Evolutionary conservation across 2,113 vertebrate genomes (phyloP).

Genomic region (Sarotherodon lohbergeri): DNA sequence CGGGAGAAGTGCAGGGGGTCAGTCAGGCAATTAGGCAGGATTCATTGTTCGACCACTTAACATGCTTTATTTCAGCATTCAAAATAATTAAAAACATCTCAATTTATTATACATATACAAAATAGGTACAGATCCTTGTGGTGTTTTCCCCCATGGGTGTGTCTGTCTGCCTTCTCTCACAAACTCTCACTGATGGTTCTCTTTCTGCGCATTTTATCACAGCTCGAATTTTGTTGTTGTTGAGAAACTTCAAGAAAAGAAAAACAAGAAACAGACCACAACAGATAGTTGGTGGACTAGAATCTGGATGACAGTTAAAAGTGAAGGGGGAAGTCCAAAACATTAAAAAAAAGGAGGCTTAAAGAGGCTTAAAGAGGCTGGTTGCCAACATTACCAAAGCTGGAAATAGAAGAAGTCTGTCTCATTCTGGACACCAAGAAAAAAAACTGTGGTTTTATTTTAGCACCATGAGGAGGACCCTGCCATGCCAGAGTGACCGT

Average conservation of each 20-base stretch:
- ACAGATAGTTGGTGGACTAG: slow-evolving; percentile 5
- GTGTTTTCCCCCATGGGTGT: slow-evolving; percentile 72
- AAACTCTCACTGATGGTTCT: slow-evolving; percentile 46
- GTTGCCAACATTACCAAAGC: slow-evolving; percentile 4
- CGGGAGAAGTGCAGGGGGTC: slow-evolving; percentile 25
- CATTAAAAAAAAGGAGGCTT: not conserved
- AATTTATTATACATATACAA: slow-evolving; percentile 99
- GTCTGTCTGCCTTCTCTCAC: slow-evolving; percentile 73
- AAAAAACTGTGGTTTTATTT: slow-evolving; percentile 53
- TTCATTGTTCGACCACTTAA: slow-evolving; percentile 89
- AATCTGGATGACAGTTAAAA: not conserved
- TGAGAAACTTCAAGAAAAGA: slow-evolving; percentile 60
- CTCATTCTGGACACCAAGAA: slow-evolving; percentile 39
- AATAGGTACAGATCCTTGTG: slow-evolving; percentile 90
- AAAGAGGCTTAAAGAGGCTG: not conserved
- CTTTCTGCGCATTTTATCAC: slow-evolving; percentile 54
- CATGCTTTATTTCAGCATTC: slow-evolving; percentile 99
- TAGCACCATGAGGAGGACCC: slow-evolving; percentile 79
- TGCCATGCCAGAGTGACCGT: slow-evolving; percentile 34
- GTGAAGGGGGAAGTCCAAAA: not conserved
- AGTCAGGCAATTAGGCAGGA: slow-evolving; percentile 72
- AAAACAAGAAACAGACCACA: slow-evolving; percentile 46
- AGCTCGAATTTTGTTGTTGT: slow-evolving; percentile 18
- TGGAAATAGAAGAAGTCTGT: slow-evolving; percentile 23
- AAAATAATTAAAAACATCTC: slow-evolving; percentile 99